A percentile compares a stretch with the other conserved stretches of the same genome.
Evolutionary conservation across 2,113 vertebrate genomes (phyloP).

Genomic region (Hipposideros armiger): DNA sequence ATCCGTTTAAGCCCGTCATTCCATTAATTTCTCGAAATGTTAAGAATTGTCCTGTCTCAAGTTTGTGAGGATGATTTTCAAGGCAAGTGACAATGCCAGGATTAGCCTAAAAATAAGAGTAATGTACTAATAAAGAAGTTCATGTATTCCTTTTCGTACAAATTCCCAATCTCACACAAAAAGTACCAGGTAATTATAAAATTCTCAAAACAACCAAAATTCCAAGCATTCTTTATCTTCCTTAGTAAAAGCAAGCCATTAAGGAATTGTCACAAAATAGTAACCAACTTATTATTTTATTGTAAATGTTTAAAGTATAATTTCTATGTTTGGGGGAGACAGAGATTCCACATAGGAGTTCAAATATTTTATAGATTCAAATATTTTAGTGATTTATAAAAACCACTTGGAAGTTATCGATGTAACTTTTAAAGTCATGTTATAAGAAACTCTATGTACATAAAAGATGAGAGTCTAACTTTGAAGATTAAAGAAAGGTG

Average conservation of each 20-base stretch:
- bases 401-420: not conserved
- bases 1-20: slow-evolving; percentile 94
- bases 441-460: not conserved
- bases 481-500: slow-evolving; percentile 1
- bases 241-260: slow-evolving; percentile 30
- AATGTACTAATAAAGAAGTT: slow-evolving; percentile 22
- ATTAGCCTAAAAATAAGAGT: slow-evolving; percentile 87
- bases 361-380: slow-evolving; percentile 50
- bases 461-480: not conserved
- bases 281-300: not conserved
- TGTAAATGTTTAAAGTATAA: not conserved
- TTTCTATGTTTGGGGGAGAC: not conserved
- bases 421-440: slow-evolving; percentile 24
- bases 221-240: not conserved
- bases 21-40: slow-evolving; percentile 96
- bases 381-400: not conserved
- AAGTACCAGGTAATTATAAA: not conserved
- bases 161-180: slow-evolving; percentile 35
- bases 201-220: slow-evolving; percentile 6
- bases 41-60: slow-evolving; percentile 95
- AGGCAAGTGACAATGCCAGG: slow-evolving; percentile 96
- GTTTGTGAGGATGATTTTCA: slow-evolving; percentile 95
- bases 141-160: not conserved
- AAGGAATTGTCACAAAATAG: not conserved
- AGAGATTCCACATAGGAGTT: not conserved